Evolutionary conservation across 2,888 invertebrate genomes (phyloP).

Genomic region (Unio delphinus): DNA sequence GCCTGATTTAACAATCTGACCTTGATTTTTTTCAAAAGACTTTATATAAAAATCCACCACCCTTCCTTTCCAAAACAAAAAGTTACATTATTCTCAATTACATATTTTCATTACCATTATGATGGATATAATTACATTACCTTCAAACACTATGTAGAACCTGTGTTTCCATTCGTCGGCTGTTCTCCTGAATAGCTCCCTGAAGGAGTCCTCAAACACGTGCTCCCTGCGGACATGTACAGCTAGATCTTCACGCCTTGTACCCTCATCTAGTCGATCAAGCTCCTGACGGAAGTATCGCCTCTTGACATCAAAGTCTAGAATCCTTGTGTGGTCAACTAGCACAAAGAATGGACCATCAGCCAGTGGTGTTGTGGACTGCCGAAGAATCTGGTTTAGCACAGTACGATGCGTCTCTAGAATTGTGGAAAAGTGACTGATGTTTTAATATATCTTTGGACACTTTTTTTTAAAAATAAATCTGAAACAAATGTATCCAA

Average conservation of each 20-base stretch:
- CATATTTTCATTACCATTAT: background rate
- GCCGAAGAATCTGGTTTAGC: conserved; percentile 89
- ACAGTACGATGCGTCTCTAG: conserved; percentile 88
- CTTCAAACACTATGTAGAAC: conserved; percentile 93
- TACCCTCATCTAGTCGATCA: conserved; percentile 82
- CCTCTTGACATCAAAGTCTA: conserved; percentile 92
- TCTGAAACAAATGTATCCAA: too few relatives aligned
- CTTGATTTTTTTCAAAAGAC: too few relatives aligned
- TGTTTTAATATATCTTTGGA: too few relatives aligned
- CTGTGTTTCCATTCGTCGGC: conserved; percentile 93
- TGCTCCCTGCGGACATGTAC: conserved; percentile 87
- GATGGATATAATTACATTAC: conserved; percentile 70
- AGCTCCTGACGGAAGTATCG: conserved; percentile 90
- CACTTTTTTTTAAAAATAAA: too few relatives aligned
- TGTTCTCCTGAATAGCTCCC: conserved; percentile 85
- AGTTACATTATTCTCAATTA: too few relatives aligned
- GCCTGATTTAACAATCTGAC: too few relatives aligned
- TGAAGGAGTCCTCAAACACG: conserved; percentile 91
- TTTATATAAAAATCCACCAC: too few relatives aligned
- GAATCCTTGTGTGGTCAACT: conserved; percentile 87
- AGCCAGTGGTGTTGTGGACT: conserved; percentile 80
- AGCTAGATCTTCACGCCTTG: conserved; percentile 81
- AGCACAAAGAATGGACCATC: conserved; percentile 91
- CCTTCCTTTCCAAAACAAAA: too few relatives aligned
- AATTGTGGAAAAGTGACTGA: conserved; percentile 11